Conservation (phyloP, 2,797 vertebrate species). For the Botia kubotai region DNA sequence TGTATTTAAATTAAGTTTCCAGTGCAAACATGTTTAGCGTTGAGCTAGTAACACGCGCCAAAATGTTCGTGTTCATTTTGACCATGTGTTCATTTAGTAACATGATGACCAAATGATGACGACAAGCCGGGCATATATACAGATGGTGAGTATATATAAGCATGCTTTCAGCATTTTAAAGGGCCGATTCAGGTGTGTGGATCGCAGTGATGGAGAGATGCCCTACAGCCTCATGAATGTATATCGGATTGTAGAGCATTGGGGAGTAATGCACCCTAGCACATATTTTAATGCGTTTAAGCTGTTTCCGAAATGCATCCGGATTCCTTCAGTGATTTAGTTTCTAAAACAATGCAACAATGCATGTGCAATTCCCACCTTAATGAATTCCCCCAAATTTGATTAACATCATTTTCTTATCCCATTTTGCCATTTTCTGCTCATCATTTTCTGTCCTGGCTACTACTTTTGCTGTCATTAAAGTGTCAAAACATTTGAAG, state of each 20-base stretch:
- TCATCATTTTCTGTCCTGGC: neutral
- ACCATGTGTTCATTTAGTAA: no score
- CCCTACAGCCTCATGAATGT: neutral
- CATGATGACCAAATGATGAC: no score
- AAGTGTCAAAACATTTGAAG: neutral
- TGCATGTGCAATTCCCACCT: neutral
- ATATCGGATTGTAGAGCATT: neutral
- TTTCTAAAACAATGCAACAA: neutral
- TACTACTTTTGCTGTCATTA: neutral
- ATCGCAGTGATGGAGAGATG: neutral
- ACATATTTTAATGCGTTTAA: no score
- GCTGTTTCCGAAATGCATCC: no score
- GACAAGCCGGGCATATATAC: neutral
- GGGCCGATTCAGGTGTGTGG: neutral
- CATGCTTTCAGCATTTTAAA: neutral
- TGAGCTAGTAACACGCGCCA: no score
- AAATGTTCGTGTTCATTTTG: no score
- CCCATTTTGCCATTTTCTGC: neutral
- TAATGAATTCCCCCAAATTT: neutral
- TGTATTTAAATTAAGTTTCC: no score
- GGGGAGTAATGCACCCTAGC: no score
- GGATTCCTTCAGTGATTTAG: no score
- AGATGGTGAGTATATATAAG: neutral
- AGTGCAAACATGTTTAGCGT: no score
- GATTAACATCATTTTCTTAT: neutral